Evolutionary conservation across 2,113 vertebrate genomes (phyloP), one percentile per base, ranked within the genome.

Genomic region (Cyanistes caeruleus): DNA sequence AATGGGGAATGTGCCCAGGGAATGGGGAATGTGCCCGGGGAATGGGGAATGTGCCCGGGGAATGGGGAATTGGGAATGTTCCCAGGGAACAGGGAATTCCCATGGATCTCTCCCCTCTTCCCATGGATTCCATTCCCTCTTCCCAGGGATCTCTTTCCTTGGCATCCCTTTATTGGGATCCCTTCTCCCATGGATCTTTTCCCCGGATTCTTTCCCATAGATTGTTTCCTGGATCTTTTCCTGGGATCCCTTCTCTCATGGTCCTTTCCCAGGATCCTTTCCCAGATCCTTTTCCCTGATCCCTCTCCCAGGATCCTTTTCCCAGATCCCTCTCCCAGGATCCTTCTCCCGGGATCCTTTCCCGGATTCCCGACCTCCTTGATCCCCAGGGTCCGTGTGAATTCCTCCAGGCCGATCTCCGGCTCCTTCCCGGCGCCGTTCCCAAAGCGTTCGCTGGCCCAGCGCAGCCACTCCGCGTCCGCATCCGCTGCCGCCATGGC

Each of bases 371-470:
- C 43, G 39, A 98, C 99, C 99, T 99, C 99, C 97, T 99, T 99
- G 84, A 99, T 98, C 33, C 98, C 98, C 17, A 99, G 98, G 3
- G 98, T 98, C 0, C 96, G 93, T 90, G 98, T 99, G 91, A 99
- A 99, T 94, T 98, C 98, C 2, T 98, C 97, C 77, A 99, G 46
- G 94, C 96, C 46, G 31, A 99, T 99, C 83, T 99, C 98, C 74
- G 97, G 96, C 86, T 98, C 98, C 6, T 98, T 97, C 46, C 99
- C 99, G 0, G 98, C 98, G 33, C 98, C 98, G 89, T 59, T 98
- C 96, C 98, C 97, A 2, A 99, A 99, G 96, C 98, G 98, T 81
- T 94, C 97, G 22, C 97, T 98, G 73, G 99, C 98, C 99, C 99
- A 98, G 62, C 96, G 98, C 88, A 99, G 97, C 99, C 99, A 99